Base-by-base conservation (phyloP, 2,113 vertebrate genomes). In the Takifugu bimaculatus region DNA sequence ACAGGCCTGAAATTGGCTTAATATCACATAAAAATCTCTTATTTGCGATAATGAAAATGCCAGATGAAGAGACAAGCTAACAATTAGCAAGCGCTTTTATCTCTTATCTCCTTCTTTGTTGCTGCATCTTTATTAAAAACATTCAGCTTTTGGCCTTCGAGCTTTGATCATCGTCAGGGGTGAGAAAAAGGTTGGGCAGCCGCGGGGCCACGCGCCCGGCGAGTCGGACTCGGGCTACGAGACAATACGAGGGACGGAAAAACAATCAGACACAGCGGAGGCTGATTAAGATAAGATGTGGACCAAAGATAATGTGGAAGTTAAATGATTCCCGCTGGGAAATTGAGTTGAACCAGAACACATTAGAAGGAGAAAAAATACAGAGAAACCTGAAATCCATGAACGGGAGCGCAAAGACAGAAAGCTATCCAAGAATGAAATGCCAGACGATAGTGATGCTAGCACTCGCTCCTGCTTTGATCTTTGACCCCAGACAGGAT, bases 121-220 rank as follows among this genome's bases (percentile, higher is more conserved):
- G 60, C 60, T 65, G 60, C 59, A 53, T 68, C 29, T 44, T 76
- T 72, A 56, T 27, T 52, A 12, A 51, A 61, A 14, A 75, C 73
- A 72, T 67, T 13, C 49, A 15, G 75, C 29, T 50, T 67, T 73
- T 74, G 64, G 70, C 66, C 64, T 66, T 50, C 2, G 53, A 13
- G 45, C 72, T 79, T 85, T 85, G 78, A 83, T 85, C 84, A 67
- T 14, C 61, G 69, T 85, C 72, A 80, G 78, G 64, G 74, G 57
- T 57, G 35, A 48, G 51, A 54, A 78, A 9, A 79, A 74, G 58
- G 44, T 47, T 66, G 54, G 78, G 79, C 76, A 57, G 71, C 65
- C 26, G 35, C 11, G 32, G 65, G 28, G 12, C 53, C 52, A 70
- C 65, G 63, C 60, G 25, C 66, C 53, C 25, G 26, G 29, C 39